Evolutionary conservation across 2,888 invertebrate species (phyloP).

Genomic region (Andrena dorsata): DNA sequence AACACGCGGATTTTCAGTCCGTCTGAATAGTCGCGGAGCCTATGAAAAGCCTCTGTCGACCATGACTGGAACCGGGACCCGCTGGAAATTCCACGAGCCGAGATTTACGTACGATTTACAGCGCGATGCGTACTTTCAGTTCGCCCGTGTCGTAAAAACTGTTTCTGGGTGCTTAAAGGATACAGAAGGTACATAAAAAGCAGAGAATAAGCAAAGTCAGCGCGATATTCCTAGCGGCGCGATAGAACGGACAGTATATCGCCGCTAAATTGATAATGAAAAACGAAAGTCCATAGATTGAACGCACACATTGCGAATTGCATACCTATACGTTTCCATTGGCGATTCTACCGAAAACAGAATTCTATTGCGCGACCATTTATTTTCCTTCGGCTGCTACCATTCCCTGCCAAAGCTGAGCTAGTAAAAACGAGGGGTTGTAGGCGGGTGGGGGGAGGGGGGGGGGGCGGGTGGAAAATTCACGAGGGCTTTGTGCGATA

Average conservation of each 20-base stretch:
- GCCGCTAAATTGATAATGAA: no score
- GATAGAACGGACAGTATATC: no score
- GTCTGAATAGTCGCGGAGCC: slow-evolving; percentile 6
- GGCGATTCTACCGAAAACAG: slow-evolving; percentile 31
- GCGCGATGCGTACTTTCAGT: not conserved
- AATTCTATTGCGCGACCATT: slow-evolving; percentile 49
- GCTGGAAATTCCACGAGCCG: slow-evolving; percentile 1
- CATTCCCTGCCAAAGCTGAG: slow-evolving; percentile 5
- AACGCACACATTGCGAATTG: not conserved
- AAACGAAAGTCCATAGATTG: slow-evolving; percentile 40
- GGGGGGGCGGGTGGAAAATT: slow-evolving; percentile 9
- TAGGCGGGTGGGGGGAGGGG: not conserved
- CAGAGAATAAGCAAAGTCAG: not conserved
- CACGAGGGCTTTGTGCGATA: slow-evolving; percentile 11
- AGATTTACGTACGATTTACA: slow-evolving; percentile 7
- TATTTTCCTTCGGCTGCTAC: slow-evolving; percentile 33
- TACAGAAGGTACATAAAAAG: not conserved
- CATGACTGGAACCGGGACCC: not conserved
- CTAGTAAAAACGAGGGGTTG: slow-evolving; percentile 12
- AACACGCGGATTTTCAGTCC: slow-evolving; percentile 21
- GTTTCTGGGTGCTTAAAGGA: slow-evolving; percentile 10
- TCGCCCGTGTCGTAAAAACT: not conserved
- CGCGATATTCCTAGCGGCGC: not conserved
- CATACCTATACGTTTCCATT: slow-evolving; percentile 4
- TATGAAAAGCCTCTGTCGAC: slow-evolving; percentile 5